Base-by-base conservation (phyloP, 2,113 vertebrate genomes). In the Semnornis frantzii region DNA sequence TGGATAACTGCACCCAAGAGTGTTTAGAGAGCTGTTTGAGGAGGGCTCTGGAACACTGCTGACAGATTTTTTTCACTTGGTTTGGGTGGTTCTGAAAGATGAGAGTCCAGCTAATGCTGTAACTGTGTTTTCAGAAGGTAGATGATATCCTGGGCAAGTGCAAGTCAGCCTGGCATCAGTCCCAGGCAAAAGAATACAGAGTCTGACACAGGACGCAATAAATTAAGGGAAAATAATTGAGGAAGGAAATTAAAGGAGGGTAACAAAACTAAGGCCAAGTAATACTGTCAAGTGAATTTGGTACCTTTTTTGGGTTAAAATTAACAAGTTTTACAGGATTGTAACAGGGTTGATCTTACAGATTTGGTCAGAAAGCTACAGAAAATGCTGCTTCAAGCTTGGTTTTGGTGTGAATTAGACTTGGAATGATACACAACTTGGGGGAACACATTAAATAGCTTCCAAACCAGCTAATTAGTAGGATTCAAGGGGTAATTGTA, bases 201-300 rank as follows among this genome's bases (percentile, higher is more conserved):
- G 76, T 84, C 86, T 93, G 77, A 86, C 90, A 79, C 83, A 90
- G 96, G 96, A 96, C 0, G 14, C 83, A 94, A 87, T 96, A 96
- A 96, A 96, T 96, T 92, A 92, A 69, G 27, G 70, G 82, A 25
- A 80, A 82, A 75, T 93, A 92, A 94, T 96, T 93, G 73, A 92
- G 96, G 95, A 95, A 96, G 96, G 96, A 96, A 96, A 95, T 92
- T 44, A 88, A 95, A 96, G 92, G 95, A 95, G 92, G 73, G 70
- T 88, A 90, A 64, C 76, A 62, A 58, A 90, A 81, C 44, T 57
- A 83, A 95, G 62, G 46, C 62, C 42, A 64, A 94, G 73, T 5
- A 83, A 95, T 50, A 15, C 42, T 80, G 31, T 96, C 73, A 81
- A 90, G 58, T 65, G 76, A 80, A 68, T 88, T 81, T 77, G 62